Evolutionary conservation across 1,140 invertebrate species (phyloP).

Genomic region (Rhopalosiphum maidis): DNA sequence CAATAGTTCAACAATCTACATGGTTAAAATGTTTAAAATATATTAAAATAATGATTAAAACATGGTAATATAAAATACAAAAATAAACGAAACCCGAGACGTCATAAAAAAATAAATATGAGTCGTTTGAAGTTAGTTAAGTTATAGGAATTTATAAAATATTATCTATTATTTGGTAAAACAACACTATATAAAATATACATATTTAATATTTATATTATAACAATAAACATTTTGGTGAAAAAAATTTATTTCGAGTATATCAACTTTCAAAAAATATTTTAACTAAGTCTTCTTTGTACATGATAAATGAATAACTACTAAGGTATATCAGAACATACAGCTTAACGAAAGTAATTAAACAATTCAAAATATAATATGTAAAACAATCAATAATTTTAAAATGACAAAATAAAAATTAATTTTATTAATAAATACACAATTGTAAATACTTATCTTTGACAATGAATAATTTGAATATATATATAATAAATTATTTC

Average conservation of each 20-base stretch:
- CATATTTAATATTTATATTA: not conserved
- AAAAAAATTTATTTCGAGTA: not conserved
- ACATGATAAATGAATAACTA: not conserved
- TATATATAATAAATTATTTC: not conserved
- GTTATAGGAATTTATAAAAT: not conserved
- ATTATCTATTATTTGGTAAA: not conserved
- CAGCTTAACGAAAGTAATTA: not conserved
- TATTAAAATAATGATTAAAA: not conserved
- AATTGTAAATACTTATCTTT: not conserved
- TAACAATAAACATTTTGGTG: not conserved
- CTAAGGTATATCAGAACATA: not conserved
- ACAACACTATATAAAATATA: not conserved
- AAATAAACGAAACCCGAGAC: not conserved
- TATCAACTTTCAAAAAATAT: not conserved
- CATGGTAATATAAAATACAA: not conserved
- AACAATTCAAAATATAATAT: not conserved
- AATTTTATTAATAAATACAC: too few species aligned
- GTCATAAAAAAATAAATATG: not conserved
- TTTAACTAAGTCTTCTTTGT: not conserved
- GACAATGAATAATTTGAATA: not conserved
- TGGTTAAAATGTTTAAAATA: not conserved
- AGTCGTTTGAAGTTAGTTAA: not conserved
- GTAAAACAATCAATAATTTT: too few species aligned
- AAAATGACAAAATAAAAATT: too few species aligned
- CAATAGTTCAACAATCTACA: too few species aligned